A percentile compares a stretch with the other conserved stretches of the same genome.
Evolutionary conservation across 2,888 invertebrate genomes (phyloP).

Genomic region (Salticus scenicus): DNA sequence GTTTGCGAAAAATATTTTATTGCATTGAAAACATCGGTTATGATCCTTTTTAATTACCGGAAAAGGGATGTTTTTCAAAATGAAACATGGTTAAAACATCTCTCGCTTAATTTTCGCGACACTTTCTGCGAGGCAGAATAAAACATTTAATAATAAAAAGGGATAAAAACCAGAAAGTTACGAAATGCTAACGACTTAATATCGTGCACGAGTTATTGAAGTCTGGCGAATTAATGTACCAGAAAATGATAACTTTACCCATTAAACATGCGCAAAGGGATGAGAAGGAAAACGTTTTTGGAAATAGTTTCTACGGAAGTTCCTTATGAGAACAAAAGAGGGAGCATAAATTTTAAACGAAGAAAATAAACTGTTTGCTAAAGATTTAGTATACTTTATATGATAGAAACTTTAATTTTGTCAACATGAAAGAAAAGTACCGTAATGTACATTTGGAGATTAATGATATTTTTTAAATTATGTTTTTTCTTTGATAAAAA

Average conservation of each 20-base stretch:
- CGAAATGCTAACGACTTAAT: slow-evolving; percentile 50
- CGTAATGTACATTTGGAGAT: no score
- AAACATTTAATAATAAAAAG: slow-evolving; percentile 48
- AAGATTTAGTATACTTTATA: no score
- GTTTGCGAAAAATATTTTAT: slow-evolving; percentile 44
- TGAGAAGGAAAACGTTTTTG: not conserved
- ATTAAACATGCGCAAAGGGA: slow-evolving; percentile 34
- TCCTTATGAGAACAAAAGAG: no score
- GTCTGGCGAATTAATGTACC: slow-evolving; percentile 39
- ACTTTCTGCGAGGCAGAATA: slow-evolving; percentile 15
- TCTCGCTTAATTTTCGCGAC: not conserved
- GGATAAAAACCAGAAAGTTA: slow-evolving; percentile 35
- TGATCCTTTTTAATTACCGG: slow-evolving; percentile 45
- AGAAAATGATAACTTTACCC: slow-evolving; percentile 60
- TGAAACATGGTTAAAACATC: slow-evolving; percentile 1
- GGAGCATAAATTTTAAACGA: no score
- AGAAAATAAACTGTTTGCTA: no score
- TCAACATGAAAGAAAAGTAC: no score
- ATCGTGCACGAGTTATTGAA: slow-evolving; percentile 42
- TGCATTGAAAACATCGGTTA: slow-evolving; percentile 52
- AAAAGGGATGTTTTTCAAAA: slow-evolving; percentile 21
- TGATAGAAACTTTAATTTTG: no score
- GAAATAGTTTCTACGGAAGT: not conserved
- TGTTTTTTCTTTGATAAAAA: no score
- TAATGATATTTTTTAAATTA: no score